Evolutionary conservation across 2,888 invertebrate genomes (phyloP).

Genomic region (Notodonta dromedarius): DNA sequence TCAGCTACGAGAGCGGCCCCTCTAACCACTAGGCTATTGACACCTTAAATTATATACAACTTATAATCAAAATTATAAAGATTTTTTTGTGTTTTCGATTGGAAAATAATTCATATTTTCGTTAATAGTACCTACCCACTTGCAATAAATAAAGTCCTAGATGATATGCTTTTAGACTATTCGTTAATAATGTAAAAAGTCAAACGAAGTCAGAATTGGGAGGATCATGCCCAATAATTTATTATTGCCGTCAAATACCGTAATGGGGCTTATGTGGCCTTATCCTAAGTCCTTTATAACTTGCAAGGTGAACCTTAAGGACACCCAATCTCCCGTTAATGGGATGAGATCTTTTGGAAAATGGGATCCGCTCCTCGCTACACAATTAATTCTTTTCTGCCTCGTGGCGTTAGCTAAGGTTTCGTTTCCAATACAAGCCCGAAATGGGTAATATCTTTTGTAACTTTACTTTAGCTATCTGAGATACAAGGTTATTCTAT

Average conservation of each 20-base stretch:
- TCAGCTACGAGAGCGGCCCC: no score
- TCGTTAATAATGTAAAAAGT: no score
- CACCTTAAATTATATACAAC: no score
- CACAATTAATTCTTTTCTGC: slow-evolving; percentile 31
- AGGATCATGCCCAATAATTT: neutral
- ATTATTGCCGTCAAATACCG: neutral
- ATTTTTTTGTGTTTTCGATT: no score
- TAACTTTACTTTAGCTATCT: slow-evolving; percentile 1
- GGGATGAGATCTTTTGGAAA: slow-evolving; percentile 42
- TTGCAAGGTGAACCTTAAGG: slow-evolving; percentile 15
- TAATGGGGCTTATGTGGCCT: slow-evolving; percentile 17
- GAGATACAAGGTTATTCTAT: neutral
- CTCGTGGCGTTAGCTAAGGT: slow-evolving; percentile 7
- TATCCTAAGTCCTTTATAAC: slow-evolving; percentile 26
- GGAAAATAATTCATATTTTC: no score
- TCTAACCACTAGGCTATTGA: no score
- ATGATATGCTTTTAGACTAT: no score
- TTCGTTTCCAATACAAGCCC: slow-evolving; percentile 1
- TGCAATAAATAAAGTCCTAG: no score
- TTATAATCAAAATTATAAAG: no score
- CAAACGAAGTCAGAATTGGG: neutral
- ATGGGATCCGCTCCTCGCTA: slow-evolving; percentile 31
- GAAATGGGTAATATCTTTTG: neutral
- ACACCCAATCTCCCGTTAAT: slow-evolving; percentile 29
- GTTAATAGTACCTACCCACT: no score